phyloP scores from a whole-genome alignment of 2,113 vertebrate genomes.

The Lepus europaeus region DNA sequence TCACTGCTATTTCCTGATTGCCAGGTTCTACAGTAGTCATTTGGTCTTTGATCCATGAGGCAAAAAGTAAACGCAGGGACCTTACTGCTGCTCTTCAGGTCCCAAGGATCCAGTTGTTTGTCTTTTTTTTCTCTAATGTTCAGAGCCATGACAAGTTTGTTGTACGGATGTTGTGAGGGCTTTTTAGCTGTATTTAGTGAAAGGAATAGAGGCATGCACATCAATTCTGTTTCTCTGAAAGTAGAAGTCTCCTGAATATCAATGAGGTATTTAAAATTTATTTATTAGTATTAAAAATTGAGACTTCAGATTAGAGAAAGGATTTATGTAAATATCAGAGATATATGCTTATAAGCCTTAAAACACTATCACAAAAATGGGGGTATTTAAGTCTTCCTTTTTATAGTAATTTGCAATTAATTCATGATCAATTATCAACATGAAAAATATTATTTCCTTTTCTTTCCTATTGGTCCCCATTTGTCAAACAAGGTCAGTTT shows the following conservation, averaged over 20 bases:
- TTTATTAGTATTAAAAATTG: background rate
- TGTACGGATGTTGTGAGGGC: background rate
- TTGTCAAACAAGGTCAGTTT: background rate
- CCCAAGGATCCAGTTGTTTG: too few relatives aligned
- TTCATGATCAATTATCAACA: background rate
- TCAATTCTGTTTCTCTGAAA: background rate
- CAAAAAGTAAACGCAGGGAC: background rate
- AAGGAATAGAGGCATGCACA: background rate
- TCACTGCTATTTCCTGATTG: background rate
- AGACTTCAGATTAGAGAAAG: background rate
- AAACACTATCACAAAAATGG: background rate
- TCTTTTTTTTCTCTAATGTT: background rate
- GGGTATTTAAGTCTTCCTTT: background rate
- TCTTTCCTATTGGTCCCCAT: background rate
- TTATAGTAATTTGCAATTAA: background rate
- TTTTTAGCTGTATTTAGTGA: background rate
- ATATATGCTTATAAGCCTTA: background rate
- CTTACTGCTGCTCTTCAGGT: background rate
- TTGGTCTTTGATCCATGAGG: background rate
- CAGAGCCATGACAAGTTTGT: background rate
- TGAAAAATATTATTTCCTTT: background rate
- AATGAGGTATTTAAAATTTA: background rate
- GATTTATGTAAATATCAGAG: background rate
- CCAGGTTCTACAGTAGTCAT: fast-evolving
- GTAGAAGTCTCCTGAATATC: background rate